Conservation (phyloP, 2,888 invertebrate genomes). For the Acronicta psi region DNA sequence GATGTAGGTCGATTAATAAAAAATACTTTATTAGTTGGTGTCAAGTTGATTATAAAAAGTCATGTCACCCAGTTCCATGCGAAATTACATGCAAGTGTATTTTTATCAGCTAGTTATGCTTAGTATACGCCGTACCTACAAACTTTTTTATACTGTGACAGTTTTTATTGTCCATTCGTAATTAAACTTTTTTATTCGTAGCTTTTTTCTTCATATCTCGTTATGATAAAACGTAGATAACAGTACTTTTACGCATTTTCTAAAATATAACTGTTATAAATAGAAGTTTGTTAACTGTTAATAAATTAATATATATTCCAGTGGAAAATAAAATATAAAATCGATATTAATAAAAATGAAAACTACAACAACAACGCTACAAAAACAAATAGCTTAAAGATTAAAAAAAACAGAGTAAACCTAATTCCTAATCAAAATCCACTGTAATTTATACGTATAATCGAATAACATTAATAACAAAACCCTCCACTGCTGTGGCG, state of each 20-base stretch:
- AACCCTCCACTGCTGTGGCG: conserved; percentile 20
- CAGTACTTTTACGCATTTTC: conserved; percentile 2
- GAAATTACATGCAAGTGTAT: conserved; percentile 9
- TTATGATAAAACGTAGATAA: conserved; percentile 13
- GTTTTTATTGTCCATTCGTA: conserved; percentile 29
- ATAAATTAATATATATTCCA: no score
- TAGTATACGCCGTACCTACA: conserved; percentile 10
- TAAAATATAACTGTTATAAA: conserved; percentile 3
- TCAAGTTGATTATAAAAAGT: conserved; percentile 35
- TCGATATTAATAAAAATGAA: background rate
- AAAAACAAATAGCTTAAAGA: no score
- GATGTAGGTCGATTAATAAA: conserved; percentile 45
- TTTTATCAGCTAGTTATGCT: conserved; percentile 29
- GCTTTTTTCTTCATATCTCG: conserved; percentile 13
- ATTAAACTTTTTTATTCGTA: conserved; percentile 31
- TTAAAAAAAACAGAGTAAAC: background rate
- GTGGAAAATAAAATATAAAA: no score
- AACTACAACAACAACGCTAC: no score
- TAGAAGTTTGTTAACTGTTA: background rate
- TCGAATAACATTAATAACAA: conserved; percentile 9
- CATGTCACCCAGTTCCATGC: conserved; percentile 29
- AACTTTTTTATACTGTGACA: conserved; percentile 12
- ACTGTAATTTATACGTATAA: background rate
- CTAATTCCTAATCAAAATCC: background rate
- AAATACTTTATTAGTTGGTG: conserved; percentile 23